Base-by-base conservation (phyloP, 37 sponge, comb jelly and placozoan species). In the Haliclona indistincta region DNA sequence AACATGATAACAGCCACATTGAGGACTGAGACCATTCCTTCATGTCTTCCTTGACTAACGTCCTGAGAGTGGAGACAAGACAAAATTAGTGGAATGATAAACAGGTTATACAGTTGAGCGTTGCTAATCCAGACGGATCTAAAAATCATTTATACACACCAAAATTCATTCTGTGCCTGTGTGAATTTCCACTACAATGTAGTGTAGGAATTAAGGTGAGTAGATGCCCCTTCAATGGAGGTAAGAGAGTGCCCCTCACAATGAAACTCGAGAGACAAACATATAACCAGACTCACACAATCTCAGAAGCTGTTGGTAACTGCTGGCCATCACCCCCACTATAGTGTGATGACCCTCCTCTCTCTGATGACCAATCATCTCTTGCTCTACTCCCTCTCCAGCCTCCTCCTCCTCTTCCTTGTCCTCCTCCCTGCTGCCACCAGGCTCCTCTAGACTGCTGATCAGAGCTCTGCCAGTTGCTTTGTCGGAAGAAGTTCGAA, bases 1-100 rank as follows among this genome's bases (percentile, higher is more conserved):
- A 89, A 63, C 89, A 83, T 32, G 84, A 83, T 42, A 89, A 70
- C 32, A 85, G 89, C 89, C 89, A 89, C 66, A 84, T 84, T 8
- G 32, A 23, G 38, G n/a, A 1, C 34, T 15, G 36, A 30, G 25
- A 36, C 89, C 89, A 89, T 20, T 64, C 47, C 61, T 60, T 43
- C 81, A 89, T 83, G 61, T 89, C 85, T 29, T 37, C 64, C 36
- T 49, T 40, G 11, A 89, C 70, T 8, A 23, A 1, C 11, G 20
- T 15, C 23, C 89, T 89, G 38, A 0, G 56, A 32, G 55, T 8
- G 60, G n/a, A n/a, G 7, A 26, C 7, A 20, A 58, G 28, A 58
- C 13, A 47, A 13, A 13, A 47, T 8, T 17, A 13, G 49, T 8
- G 13, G 49, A 47, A 47, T 17, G 49, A 47, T 8, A 13, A 13